phyloP scores from a whole-genome alignment of 2,888 invertebrate genomes.

The Proisotoma minuta region DNA sequence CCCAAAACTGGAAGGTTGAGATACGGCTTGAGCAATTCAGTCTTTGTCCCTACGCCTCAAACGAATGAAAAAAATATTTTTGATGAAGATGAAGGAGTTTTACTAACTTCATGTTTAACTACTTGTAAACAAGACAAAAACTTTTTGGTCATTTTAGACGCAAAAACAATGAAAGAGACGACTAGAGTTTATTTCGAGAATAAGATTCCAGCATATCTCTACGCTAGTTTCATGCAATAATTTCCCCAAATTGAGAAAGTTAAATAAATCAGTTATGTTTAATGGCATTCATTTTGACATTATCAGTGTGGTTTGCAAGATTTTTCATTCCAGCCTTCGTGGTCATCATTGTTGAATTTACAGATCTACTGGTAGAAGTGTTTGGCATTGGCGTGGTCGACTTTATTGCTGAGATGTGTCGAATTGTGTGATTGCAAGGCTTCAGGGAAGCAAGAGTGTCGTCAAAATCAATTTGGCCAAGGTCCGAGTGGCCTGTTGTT shows the following conservation, averaged over 20 bases:
- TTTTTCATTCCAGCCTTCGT: no score
- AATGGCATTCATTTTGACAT: no score
- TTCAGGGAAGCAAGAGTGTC: slow-evolving; percentile 1
- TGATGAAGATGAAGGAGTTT: slow-evolving; percentile 24
- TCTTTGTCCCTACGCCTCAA: no score
- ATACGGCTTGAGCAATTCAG: no score
- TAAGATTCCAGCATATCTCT: slow-evolving; percentile 19
- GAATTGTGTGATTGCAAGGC: background rate
- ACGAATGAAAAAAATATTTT: no score
- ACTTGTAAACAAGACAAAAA: slow-evolving; percentile 12
- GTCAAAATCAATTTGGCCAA: slow-evolving; percentile 27
- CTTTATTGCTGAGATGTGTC: background rate
- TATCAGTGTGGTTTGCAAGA: no score
- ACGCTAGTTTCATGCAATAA: slow-evolving; percentile 14
- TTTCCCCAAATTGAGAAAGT: no score
- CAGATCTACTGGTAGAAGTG: no score
- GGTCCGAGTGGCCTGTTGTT: slow-evolving; percentile 23
- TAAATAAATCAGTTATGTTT: no score
- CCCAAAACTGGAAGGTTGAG: background rate
- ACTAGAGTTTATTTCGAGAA: slow-evolving; percentile 20
- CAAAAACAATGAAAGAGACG: slow-evolving; percentile 19
- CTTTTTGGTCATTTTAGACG: slow-evolving; percentile 21
- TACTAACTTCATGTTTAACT: slow-evolving; percentile 12
- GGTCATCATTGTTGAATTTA: no score
- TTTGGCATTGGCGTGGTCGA: background rate